Percentiles rank a stretch among this genome's conserved stretches.
Conservation (phyloP, 2,888 invertebrate genomes). For the Agrilus cyanescens region DNA sequence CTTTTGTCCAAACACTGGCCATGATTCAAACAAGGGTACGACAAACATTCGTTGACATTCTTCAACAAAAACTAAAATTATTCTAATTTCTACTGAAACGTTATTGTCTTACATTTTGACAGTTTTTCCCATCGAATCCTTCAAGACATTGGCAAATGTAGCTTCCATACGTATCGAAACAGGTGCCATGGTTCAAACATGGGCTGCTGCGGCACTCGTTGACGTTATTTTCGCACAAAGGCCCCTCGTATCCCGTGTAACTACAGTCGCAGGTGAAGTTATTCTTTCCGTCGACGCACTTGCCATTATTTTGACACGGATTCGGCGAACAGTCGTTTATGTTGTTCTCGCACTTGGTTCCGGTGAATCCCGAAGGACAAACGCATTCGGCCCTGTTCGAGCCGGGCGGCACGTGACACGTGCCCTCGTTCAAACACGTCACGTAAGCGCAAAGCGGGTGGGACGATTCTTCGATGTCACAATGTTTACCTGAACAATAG, state of each 20-base stretch:
- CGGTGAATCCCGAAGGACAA: conserved; percentile 48
- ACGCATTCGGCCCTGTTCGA: conserved; percentile 30
- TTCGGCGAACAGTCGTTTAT: conserved; percentile 62
- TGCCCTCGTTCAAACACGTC: conserved; percentile 71
- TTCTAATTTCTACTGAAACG: no score
- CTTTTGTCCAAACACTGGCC: conserved; percentile 48
- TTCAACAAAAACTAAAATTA: conserved; percentile 18
- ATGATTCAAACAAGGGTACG: conserved; percentile 48
- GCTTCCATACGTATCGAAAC: conserved; percentile 73
- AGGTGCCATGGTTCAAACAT: conserved; percentile 60
- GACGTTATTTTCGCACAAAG: conserved; percentile 63
- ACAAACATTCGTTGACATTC: conserved; percentile 44
- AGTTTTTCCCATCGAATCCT: conserved; percentile 71
- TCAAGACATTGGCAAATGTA: conserved; percentile 66
- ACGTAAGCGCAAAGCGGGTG: conserved; percentile 60
- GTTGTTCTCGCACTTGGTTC: conserved; percentile 58
- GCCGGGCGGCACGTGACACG: conserved; percentile 53
- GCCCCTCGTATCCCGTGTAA: conserved; percentile 62
- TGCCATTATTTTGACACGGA: conserved; percentile 61
- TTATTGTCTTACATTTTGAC: conserved; percentile 58
- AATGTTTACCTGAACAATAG: conserved; percentile 41
- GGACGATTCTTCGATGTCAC: conserved; percentile 59
- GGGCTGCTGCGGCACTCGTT: conserved; percentile 66
- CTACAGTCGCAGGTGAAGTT: conserved; percentile 69
- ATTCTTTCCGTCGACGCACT: conserved; percentile 60